These are phyloP conservation scores for Anthonomus grandis DNA, from an alignment of 1,140 invertebrate genomes.

Conservation along the genomic window DNA sequence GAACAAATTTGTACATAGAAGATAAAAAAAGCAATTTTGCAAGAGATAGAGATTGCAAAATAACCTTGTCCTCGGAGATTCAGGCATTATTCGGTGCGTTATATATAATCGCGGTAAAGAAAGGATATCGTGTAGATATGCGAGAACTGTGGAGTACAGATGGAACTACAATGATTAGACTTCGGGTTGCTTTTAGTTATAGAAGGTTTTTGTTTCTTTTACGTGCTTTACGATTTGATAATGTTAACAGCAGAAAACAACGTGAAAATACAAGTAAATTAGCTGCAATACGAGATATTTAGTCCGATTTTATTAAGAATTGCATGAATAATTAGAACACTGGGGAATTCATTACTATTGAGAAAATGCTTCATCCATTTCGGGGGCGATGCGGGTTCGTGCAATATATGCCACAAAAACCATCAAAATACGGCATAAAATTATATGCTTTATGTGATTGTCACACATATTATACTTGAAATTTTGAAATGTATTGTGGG, in stretches of 20 bases:
- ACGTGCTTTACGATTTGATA: conserved; percentile 41
- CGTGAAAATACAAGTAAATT: conserved; percentile 3
- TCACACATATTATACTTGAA: conserved; percentile 15
- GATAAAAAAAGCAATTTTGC: background rate
- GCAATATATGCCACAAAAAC: conserved; percentile 51
- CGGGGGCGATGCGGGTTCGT: conserved; percentile 46
- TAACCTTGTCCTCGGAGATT: conserved; percentile 12
- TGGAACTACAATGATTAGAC: conserved; percentile 41
- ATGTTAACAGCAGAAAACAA: background rate
- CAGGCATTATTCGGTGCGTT: conserved; percentile 8
- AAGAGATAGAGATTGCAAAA: conserved; percentile 22
- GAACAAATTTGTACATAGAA: conserved; percentile 22
- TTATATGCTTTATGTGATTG: conserved; percentile 30
- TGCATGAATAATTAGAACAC: conserved; percentile 29
- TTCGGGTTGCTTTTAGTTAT: conserved; percentile 37
- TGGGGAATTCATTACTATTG: conserved; percentile 43
- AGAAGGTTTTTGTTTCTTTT: conserved; percentile 42
- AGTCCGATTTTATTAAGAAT: conserved; percentile 4
- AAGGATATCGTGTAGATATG: conserved; percentile 33
- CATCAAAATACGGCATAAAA: conserved; percentile 49
- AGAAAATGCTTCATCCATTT: conserved; percentile 47
- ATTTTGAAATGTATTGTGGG: conserved; percentile 44
- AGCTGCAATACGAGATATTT: conserved; percentile 17
- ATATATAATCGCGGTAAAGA: conserved; percentile 15
- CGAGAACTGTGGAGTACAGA: conserved; percentile 35